Evolutionary conservation across 2,888 invertebrate species (phyloP).

Genomic region (Glaucopsyche alexis): DNA sequence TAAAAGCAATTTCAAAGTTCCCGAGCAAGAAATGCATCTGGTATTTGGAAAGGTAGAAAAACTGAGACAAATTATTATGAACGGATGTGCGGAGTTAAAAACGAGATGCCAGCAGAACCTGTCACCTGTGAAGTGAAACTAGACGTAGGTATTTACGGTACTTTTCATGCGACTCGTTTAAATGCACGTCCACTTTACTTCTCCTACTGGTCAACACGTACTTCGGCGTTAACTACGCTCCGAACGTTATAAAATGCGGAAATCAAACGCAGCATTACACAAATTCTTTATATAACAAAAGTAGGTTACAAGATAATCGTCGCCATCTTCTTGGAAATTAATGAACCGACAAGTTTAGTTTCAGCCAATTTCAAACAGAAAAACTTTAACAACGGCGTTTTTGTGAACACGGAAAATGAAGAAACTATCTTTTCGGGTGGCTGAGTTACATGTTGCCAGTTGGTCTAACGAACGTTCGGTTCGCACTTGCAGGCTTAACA

Average conservation of each 20-base stretch:
- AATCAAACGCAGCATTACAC: slow-evolving; percentile 29
- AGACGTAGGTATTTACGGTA: slow-evolving; percentile 46
- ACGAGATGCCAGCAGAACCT: slow-evolving; percentile 51
- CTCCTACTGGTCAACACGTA: slow-evolving; percentile 24
- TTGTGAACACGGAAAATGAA: not conserved
- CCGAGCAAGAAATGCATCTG: slow-evolving; percentile 23
- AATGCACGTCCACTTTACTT: slow-evolving; percentile 26
- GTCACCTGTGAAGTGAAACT: slow-evolving; percentile 57
- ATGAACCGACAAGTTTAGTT: slow-evolving; percentile 5
- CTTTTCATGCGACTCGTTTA: slow-evolving; percentile 35
- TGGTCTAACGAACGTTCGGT: not conserved
- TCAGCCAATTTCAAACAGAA: not conserved
- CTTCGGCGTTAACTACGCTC: not conserved
- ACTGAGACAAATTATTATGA: slow-evolving; percentile 55
- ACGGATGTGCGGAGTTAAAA: slow-evolving; percentile 55
- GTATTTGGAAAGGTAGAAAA: slow-evolving; percentile 29
- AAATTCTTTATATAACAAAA: slow-evolving; percentile 28
- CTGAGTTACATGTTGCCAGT: not conserved
- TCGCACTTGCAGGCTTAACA: too few species aligned
- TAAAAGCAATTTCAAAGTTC: slow-evolving; percentile 2
- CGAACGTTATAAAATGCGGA: slow-evolving; percentile 32
- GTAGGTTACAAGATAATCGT: slow-evolving; percentile 24
- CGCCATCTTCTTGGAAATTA: not conserved
- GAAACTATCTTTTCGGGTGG: slow-evolving; percentile 2
- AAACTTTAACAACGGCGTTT: not conserved